These are phyloP conservation scores for Tonatia bakeri DNA, from an alignment of 2,113 vertebrate genomes.

Conservation along the genomic window DNA sequence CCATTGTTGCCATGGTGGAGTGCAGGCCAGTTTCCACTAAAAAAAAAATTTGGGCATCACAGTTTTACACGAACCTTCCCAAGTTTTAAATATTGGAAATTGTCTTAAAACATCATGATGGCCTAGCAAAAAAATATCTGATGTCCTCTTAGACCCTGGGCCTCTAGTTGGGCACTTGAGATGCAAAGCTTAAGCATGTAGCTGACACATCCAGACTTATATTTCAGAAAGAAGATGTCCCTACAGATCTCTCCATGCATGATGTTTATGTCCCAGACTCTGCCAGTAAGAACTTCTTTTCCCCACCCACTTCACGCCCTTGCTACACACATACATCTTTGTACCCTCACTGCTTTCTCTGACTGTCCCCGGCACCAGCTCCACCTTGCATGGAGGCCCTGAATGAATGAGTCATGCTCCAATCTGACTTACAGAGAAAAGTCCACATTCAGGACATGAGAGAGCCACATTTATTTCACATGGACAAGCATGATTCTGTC, in stretches of 20 bases:
- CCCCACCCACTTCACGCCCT: neutral
- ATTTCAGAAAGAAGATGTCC: neutral
- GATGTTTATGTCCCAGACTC: neutral
- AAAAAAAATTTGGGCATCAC: neutral
- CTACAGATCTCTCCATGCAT: neutral
- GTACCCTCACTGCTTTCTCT: neutral
- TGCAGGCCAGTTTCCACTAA: neutral
- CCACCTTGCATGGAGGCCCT: neutral
- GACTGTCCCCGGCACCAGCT: accelerated
- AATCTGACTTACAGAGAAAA: slow-evolving; percentile 7
- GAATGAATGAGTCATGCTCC: accelerated
- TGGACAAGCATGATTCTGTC: slow-evolving; percentile 59
- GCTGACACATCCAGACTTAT: neutral
- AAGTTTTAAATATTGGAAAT: neutral
- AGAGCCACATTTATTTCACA: slow-evolving; percentile 79
- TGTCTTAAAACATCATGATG: neutral
- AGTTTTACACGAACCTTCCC: neutral
- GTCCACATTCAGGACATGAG: slow-evolving; percentile 55
- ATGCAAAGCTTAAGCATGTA: neutral
- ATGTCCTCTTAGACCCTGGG: neutral
- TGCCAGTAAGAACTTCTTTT: neutral
- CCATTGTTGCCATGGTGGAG: neutral
- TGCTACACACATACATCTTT: neutral
- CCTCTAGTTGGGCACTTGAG: neutral
- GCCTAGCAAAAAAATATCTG: neutral